A percentile compares a stretch with the other conserved stretches of the same genome.
Evolutionary conservation across 2,797 vertebrate species (phyloP).

Genomic region (Peromyscus nudipes): DNA sequence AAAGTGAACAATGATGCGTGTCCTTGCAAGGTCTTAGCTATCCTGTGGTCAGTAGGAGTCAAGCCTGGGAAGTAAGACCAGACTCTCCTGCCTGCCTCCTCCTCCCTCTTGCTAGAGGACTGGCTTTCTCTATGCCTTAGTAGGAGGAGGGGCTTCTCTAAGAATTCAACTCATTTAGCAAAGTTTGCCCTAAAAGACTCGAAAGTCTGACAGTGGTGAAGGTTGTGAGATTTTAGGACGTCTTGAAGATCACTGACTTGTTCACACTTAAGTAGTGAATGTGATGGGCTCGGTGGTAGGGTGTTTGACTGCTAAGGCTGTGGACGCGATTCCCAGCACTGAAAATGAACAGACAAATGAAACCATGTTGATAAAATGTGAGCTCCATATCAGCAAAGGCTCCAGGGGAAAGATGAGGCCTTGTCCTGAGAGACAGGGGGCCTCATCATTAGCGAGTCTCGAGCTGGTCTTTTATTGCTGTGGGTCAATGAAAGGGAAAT

Average conservation of each 20-base stretch:
- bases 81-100: not conserved
- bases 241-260: not conserved
- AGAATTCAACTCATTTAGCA: constrained; percentile 14
- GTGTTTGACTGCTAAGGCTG: not conserved
- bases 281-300: not conserved
- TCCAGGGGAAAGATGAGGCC: no score
- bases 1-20: not conserved
- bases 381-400: not conserved
- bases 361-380: not conserved
- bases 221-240: not conserved
- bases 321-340: not conserved
- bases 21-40: not conserved
- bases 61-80: not conserved
- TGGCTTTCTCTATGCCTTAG: not conserved
- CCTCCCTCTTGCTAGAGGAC: not conserved
- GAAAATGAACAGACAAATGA: not conserved
- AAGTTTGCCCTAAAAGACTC: not conserved
- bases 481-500: not conserved
- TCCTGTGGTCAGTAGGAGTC: not conserved
- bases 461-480: not conserved
- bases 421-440: not conserved
- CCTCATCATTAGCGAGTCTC: not conserved
- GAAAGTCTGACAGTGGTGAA: not conserved
- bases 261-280: not conserved
- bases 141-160: not conserved